Base-by-base conservation (phyloP, 2,113 vertebrate genomes). In the Callocephalon fimbriatum region DNA sequence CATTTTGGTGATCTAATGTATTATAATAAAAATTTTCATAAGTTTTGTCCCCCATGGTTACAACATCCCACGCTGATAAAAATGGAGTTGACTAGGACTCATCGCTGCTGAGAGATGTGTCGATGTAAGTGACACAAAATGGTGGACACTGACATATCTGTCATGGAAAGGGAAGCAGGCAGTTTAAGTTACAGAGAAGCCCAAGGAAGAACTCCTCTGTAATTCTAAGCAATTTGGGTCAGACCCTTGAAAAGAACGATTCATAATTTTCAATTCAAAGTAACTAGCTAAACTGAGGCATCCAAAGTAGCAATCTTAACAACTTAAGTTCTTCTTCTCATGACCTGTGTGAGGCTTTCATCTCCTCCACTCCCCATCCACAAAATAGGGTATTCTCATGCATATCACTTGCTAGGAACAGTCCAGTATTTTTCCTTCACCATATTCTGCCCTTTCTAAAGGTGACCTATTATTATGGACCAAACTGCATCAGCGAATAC, bases 121-220 rank as follows among this genome's bases (percentile, higher is more conserved):
- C 56, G 19, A 29, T 50, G 1, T 3, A 42, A 82, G 40, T 35
- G 27, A 59, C 13, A 66, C 2, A 68, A 59, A 72, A 66, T 27
- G 4, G 6, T 50, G 11, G 18, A 62, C 13, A 15, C 3, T 56
- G 47, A 42, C 8, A 32, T 26, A 12, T 21, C 23, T 70, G 3
- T 16, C 13, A 15, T 1, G 6, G 25, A 12, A 85, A 71, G 5
- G 27, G 32, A 78, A 0, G 1, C 17, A 48, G 13, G 76, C 12
- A 7, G 4, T 86, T 54, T 76, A n/a, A 94, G 27, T 53, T 82
- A 40, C 23, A 80, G 48, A 56, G 40, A 76, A 88, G 12, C 31
- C n/a, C 8, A 20, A 7, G 9, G 40, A 32, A 82, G 5, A 19
- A 18, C 15, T 61, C 10, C 21, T 54, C 29, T 67, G 82, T 26